These are phyloP conservation scores for Morpho achilles DNA, from an alignment of 2,888 invertebrate genomes.

Conservation along the genomic window DNA sequence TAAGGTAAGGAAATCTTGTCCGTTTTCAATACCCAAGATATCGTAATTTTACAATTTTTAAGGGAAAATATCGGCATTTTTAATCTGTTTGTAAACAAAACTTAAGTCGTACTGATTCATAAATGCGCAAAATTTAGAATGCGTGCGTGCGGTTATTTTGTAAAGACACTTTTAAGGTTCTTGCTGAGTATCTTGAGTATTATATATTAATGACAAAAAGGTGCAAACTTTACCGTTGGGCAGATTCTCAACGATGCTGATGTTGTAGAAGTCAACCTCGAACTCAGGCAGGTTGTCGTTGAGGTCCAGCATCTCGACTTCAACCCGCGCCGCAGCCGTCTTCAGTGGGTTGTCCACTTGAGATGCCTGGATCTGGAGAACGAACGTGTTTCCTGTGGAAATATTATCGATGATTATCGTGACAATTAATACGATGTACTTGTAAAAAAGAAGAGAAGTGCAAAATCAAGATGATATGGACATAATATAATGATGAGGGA, in stretches of 20 bases:
- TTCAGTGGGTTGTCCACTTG: constrained; percentile 89
- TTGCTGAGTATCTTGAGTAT: too few species aligned
- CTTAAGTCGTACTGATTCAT: too few species aligned
- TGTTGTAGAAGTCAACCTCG: constrained; percentile 93
- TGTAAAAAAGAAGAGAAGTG: background rate
- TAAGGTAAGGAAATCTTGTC: too few species aligned
- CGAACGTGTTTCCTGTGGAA: constrained; percentile 82
- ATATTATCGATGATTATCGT: background rate
- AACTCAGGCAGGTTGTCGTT: constrained; percentile 93
- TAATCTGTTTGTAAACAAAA: too few species aligned
- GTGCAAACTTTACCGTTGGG: constrained; percentile 82
- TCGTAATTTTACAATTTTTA: too few species aligned
- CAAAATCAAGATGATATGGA: too few species aligned
- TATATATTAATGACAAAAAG: background rate
- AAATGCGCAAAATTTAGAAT: background rate
- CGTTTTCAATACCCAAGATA: too few species aligned
- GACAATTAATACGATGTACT: background rate
- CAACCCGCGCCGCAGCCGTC: constrained; percentile 85
- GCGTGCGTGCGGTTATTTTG: constrained; percentile 10
- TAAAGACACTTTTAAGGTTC: background rate
- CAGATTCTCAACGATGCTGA: constrained; percentile 94
- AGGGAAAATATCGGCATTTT: too few species aligned
- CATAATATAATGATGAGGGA: too few species aligned
- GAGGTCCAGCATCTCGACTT: constrained; percentile 86
- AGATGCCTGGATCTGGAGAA: constrained; percentile 87